Base-by-base conservation (phyloP, 2,797 vertebrate genomes). In the Labroides dimidiatus region DNA sequence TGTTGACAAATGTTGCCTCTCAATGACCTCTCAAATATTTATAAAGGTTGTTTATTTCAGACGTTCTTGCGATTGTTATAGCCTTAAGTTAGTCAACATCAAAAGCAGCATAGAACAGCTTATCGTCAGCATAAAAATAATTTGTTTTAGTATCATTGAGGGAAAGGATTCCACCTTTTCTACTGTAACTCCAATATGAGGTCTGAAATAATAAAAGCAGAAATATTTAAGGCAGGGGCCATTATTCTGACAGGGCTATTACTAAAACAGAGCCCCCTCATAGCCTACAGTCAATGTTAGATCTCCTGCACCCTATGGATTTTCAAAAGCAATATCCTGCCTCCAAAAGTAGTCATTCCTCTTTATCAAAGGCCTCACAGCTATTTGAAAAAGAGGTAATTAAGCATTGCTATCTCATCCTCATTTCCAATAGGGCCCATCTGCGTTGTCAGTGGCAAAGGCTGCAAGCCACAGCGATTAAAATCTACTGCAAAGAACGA, bases 251-350 rank as follows among this genome's bases (percentile, higher is more conserved):
- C 78, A 78, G 72, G 71, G 57, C 78, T 68, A 86, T 87, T 83
- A 87, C 84, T 87, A 78, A 82, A 87, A 89, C 81, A 79, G 77
- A 75, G 55, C 65, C 64, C 60, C 63, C 42, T 63, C 4, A 4
- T 64, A 80, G 51, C 76, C 69, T 61, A 71, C 55, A 84, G 84
- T 87, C 84, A 85, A 85, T 87, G 90, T 87, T 86, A 81, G 64
- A 87, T 82, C 78, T 81, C 41, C 36, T 60, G 47, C 81, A 72
- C 78, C 80, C 77, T 81, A 87, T 90, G 82, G 89, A 88, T 85
- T 89, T 87, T 88, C 72, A 92, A 85, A 89, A 89, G 89, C 86
- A 92, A 92, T 90, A 89, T 86, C 84, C 84, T 82, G 69, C 78
- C 80, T 55, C 80, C 77, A 84, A 90, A 91, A 81, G 69, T 67